These are phyloP conservation scores for Orestias chungarensis DNA, from an alignment of 2,797 vertebrate species.

Conservation along the genomic window DNA sequence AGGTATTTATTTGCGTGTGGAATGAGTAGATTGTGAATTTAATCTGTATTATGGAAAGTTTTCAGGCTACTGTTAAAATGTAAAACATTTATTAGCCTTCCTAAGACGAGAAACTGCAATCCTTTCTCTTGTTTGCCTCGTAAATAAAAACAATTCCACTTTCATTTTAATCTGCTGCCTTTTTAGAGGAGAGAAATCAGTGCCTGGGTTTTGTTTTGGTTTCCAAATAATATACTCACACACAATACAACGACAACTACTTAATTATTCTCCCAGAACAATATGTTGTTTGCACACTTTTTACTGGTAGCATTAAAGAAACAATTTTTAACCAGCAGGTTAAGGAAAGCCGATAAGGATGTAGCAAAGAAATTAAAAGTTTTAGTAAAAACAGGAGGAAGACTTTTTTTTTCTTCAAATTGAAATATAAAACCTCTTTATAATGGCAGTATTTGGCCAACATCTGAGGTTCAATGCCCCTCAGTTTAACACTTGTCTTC, in stretches of 20 bases:
- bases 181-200: neutral
- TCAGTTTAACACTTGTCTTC: slow-evolving; percentile 23
- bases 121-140: neutral
- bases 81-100: neutral
- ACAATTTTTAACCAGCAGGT: neutral
- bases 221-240: neutral
- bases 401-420: neutral
- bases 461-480: slow-evolving; percentile 2
- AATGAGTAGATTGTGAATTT: no score
- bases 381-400: neutral
- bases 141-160: neutral
- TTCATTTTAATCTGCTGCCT: neutral
- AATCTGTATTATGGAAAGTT: no score
- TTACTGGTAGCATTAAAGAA: neutral
- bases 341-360: neutral
- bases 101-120: neutral
- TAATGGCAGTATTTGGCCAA: slow-evolving; percentile 11
- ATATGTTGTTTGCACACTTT: neutral
- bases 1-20: no score
- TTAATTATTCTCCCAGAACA: neutral
- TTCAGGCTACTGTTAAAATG: neutral
- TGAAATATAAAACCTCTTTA: slow-evolving; percentile 2
- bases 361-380: neutral
- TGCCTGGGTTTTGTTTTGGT: neutral
- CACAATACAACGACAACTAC: neutral